Base-by-base conservation (phyloP, 1,140 invertebrate genomes). In the Hermatobates lingyangjiaoensis region DNA sequence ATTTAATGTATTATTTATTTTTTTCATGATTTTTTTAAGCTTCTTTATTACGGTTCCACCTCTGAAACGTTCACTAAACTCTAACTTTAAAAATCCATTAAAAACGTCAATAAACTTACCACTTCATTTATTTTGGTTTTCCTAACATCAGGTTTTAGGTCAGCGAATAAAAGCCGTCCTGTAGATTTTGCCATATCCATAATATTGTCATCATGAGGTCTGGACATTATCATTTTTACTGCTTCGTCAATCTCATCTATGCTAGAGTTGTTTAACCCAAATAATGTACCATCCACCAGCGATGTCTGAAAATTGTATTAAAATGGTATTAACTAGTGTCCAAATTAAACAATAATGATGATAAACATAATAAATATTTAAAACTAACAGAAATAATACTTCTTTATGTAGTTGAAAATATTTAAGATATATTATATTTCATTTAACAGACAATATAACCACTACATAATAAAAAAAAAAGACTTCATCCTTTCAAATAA, bases 101-200 rank as follows among this genome's bases (percentile, higher is more conserved):
- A n/a, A n/a, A n/a, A n/a, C n/a, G 3, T 48, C 2, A 48, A 4
- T 2, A 18, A 2, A 61, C 65, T 69, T 64, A 82, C 81, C 78
- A 83, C 78, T 2, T 69, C 62, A 63, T 81, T 79, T 57, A 83
- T 79, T 61, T 79, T 79, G 15, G 73, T 68, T 39, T 79, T 70
- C 47, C 77, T 67, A 50, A 77, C 72, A 15, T 73, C 61, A 1
- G 73, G 69, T 10, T 75, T 65, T 57, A 83, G 66, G 55, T 73
- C 66, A 26, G 71, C 68, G 60, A 81, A 87, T 15, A 88, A 72
- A 59, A 81, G 75, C 57, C 76, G 77, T 15, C 85, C 85, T 38
- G 75, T 79, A 58, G 83, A 78, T 64, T 86, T 81, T 1, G 86
- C 84, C 51, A 77, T 72, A 25, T 80, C 79, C 66, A 89, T 82